Evolutionary conservation across 92 coral and sea anemone species (phyloP).

Genomic region (Zoanthus gigantus): DNA sequence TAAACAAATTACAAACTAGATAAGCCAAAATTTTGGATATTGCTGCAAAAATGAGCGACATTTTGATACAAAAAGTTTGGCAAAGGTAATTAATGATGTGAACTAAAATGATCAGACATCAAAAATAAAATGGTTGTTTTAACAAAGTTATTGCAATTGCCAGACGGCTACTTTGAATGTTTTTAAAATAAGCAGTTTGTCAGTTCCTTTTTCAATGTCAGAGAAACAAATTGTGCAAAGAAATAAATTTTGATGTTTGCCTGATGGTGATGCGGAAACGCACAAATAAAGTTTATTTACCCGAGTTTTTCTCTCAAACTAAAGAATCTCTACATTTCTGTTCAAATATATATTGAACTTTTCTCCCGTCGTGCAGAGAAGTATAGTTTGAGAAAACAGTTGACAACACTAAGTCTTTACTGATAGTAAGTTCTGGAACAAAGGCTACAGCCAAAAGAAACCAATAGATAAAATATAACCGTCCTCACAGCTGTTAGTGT

Average conservation of each 20-base stretch:
- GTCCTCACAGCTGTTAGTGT: background rate
- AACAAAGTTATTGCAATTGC: background rate
- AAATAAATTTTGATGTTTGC: background rate
- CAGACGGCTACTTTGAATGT: background rate
- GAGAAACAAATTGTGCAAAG: background rate
- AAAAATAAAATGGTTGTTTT: background rate
- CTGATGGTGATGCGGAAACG: background rate
- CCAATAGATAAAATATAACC: background rate
- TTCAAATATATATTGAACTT: too few species aligned
- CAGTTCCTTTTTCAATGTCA: background rate
- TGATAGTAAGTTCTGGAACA: background rate
- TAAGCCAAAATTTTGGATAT: background rate
- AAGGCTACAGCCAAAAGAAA: background rate
- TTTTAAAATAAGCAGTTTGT: background rate
- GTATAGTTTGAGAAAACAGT: background rate
- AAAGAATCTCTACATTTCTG: too few species aligned
- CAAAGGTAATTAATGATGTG: background rate
- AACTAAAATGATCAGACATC: slow-evolving; percentile 16
- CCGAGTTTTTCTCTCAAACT: too few species aligned
- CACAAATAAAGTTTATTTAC: too few species aligned
- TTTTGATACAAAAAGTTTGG: background rate
- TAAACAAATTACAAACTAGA: background rate
- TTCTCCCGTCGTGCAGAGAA: too few species aligned
- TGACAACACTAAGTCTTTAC: background rate
- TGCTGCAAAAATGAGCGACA: background rate